Evolutionary conservation across 2,113 vertebrate species (phyloP).

Genomic region (Colossoma macropomum): DNA sequence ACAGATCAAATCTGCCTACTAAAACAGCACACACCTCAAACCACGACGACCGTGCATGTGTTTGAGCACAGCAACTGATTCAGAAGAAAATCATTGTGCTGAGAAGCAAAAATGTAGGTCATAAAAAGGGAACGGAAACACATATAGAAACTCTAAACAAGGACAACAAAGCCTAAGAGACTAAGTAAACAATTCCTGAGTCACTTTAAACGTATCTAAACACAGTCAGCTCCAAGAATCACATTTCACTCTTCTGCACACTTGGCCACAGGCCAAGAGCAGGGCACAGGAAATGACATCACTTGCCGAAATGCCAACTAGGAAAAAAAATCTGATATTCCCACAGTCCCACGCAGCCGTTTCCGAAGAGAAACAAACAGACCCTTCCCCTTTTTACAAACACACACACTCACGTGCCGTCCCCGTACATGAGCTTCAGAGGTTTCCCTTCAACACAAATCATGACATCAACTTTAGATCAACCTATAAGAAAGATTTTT

Average conservation of each 20-base stretch:
- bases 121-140: slow-evolving; percentile 28
- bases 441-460: slow-evolving; percentile 20
- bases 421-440: slow-evolving; percentile 7
- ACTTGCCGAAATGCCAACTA: slow-evolving; percentile 47
- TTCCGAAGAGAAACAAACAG: slow-evolving; percentile 55
- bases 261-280: slow-evolving; percentile 34
- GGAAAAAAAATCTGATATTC: slow-evolving; percentile 55
- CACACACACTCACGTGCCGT: slow-evolving; percentile 3
- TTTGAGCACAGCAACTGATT: slow-evolving; percentile 22
- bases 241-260: slow-evolving; percentile 16
- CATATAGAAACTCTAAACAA: slow-evolving; percentile 43
- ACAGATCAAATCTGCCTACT: slow-evolving; percentile 33
- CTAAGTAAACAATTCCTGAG: slow-evolving; percentile 30
- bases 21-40: slow-evolving; percentile 32
- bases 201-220: slow-evolving; percentile 25
- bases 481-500: neutral
- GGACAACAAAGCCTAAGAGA: slow-evolving; percentile 4
- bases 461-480: neutral
- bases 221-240: slow-evolving; percentile 29
- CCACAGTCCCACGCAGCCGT: slow-evolving; percentile 46
- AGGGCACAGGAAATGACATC: slow-evolving; percentile 50
- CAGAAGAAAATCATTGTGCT: slow-evolving; percentile 23
- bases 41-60: neutral
- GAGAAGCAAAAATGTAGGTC: neutral
- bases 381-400: slow-evolving; percentile 10